Evolutionary conservation across 2,797 vertebrate genomes (phyloP), one percentile per base, ranked within the genome.

Genomic region (Phyllotis vaccarum): DNA sequence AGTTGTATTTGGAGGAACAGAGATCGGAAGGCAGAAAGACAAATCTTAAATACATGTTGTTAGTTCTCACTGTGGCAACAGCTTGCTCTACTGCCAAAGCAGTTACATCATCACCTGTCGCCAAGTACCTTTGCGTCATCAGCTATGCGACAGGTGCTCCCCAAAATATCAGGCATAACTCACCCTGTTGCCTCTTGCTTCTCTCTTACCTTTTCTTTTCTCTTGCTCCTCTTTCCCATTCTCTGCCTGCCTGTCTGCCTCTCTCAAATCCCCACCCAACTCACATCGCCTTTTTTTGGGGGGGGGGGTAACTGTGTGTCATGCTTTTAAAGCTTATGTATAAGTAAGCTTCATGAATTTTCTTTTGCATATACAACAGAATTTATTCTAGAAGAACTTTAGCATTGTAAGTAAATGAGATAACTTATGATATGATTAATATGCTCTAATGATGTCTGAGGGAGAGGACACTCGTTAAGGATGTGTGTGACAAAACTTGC

Each of bases 351-450:
- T 76, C 31, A 72, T 58, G 68, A 64, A 75, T 79, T 92, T 94
- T 92, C n/a, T 76, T 93, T 91, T 21, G 52, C 16, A 72, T 34
- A 46, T 58, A 91, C 3, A 87, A 68, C 31, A 75, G 34, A 94
- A 58, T 3, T 68, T 79, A 40, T 64, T 90, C 37, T 34, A 93
- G 87, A 49, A 76, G 81, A 94, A 43, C 37, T 60, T 66, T 34
- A 58, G 19, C 29, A 60, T 66, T 74, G 56, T 17, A 90, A 14
- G 58, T 7, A 5, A 56, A n/a, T 86, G n/a, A 46, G 40, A 17
- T 76, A 79, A 76, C 58, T 91, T 96, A 81, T 31, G 19, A 60
- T 88, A 86, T 68, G 62, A 94, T 96, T 66, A 87, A 87, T 78
- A 87, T 54, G 6, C 56, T 86, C 11, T 54, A 46, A 93, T 72